Base-by-base conservation (phyloP, 2,113 vertebrate species). In the Pteruthius melanotis region DNA sequence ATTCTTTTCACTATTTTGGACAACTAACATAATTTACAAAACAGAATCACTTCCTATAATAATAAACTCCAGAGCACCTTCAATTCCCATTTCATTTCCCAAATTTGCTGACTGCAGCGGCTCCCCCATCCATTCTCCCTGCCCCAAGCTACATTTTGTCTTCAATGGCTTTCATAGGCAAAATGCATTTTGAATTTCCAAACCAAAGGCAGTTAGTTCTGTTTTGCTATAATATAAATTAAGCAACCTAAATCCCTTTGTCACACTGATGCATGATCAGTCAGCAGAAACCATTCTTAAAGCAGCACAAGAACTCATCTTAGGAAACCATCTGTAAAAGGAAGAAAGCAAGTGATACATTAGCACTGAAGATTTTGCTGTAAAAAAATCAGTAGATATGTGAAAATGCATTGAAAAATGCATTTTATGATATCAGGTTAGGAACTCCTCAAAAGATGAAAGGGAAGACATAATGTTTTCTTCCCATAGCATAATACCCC, bases 121-220 rank as follows among this genome's bases (percentile, higher is more conserved):
- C 8, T 6, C 11, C 5, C 15, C 1, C 8, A 13, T 1, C 14
- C 10, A 11, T 35, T 26, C 5, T 8, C 7, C 11, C 8, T 15
- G 10, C 21, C 6, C 7, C 9, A 72, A 85, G 21, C 7, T 61
- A 13, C 69, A 11, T 80, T 87, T 88, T 80, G 30, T 6, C 21
- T 94, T 93, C 52, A 44, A 33, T 79, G 35, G 7, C 3, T 74
- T 95, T 82, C 79, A 66, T 8, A 40, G 14, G 20, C 22, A 69
- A 47, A 83, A 77, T 74, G 12, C 9, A 44, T 75, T 95, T 72
- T 86, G 56, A 88, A 88, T 89, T 85, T 85, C 56, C n/a, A 63
- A 70, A 77, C 14, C n/a, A 59, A 91, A 88, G 8, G 7, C 31
- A 84, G 54, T 77, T 85, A 83, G 16, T 77, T 92, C 24, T 77